Evolutionary conservation across 53 echinoderm and acorn worm genomes (phyloP).

Genomic region (Echinarachnius parma): DNA sequence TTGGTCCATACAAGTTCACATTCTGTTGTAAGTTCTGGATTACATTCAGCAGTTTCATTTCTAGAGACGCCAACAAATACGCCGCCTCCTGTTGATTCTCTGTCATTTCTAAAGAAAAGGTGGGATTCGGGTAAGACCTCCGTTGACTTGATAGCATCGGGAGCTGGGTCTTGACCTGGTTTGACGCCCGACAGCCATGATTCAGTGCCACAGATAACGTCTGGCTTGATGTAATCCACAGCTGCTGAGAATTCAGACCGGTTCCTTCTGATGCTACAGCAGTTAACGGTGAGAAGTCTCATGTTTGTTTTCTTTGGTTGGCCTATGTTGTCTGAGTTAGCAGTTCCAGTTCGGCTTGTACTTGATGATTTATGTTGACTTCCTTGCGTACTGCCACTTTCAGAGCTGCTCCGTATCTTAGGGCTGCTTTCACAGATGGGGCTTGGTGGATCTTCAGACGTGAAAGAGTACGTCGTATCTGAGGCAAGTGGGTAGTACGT

Average conservation of each 20-base stretch:
- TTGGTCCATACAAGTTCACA: slow-evolving; percentile 26
- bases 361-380: too few relatives aligned
- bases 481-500: neutral
- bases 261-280: slow-evolving; percentile 30
- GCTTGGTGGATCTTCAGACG: slow-evolving; percentile 8
- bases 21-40: slow-evolving; percentile 10
- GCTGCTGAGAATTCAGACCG: slow-evolving; percentile 11
- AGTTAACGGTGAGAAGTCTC: slow-evolving; percentile 25
- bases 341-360: neutral
- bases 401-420: neutral
- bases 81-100: slow-evolving; percentile 21
- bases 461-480: slow-evolving; percentile 1
- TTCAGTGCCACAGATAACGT: slow-evolving; percentile 32
- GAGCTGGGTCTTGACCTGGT: slow-evolving; percentile 2
- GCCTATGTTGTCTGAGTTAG: neutral
- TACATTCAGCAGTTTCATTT: neutral
- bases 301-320: slow-evolving; percentile 44
- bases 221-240: slow-evolving; percentile 30
- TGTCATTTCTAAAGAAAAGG: slow-evolving; percentile 26
- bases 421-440: slow-evolving; percentile 20
- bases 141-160: slow-evolving; percentile 11
- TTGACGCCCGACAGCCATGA: slow-evolving; percentile 15
- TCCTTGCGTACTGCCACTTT: neutral
- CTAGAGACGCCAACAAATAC: slow-evolving; percentile 6
- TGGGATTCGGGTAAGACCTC: slow-evolving; percentile 25